phyloP scores from a whole-genome alignment of 2,888 invertebrate species.

The Halictus ligatus region DNA sequence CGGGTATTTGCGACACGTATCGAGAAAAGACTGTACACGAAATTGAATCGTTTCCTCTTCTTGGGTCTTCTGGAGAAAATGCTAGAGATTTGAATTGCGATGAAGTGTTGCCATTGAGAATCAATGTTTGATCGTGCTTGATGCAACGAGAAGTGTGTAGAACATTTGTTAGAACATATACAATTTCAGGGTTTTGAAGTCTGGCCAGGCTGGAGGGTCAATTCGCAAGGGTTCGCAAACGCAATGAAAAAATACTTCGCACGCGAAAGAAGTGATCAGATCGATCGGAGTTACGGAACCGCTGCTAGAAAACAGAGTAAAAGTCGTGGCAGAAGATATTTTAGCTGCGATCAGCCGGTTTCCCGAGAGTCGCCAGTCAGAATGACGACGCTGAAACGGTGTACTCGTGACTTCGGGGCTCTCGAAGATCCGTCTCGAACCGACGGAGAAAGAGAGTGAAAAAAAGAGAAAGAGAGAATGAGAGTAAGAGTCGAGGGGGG shows the following conservation, averaged over 20 bases:
- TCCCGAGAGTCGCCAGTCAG: conserved; percentile 24
- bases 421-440: conserved; percentile 14
- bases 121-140: too few relatives aligned
- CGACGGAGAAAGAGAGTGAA: background rate
- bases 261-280: background rate
- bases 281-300: background rate
- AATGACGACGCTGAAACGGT: conserved; percentile 17
- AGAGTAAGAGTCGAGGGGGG: background rate
- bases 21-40: too few relatives aligned
- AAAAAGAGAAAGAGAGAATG: too few relatives aligned
- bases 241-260: background rate
- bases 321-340: conserved; percentile 16
- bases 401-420: conserved; percentile 19
- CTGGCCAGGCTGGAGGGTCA: too few relatives aligned
- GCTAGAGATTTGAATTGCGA: too few relatives aligned
- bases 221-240: background rate
- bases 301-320: background rate
- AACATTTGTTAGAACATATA: too few relatives aligned
- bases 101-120: too few relatives aligned
- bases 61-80: too few relatives aligned
- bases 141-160: too few relatives aligned
- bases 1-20: too few relatives aligned
- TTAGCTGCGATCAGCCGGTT: conserved; percentile 18
- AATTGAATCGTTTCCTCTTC: too few relatives aligned
- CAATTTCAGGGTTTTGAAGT: too few relatives aligned